Evolutionary conservation across 2,888 invertebrate species (phyloP), one percentile per base, ranked within the genome.

Genomic region (Meloe dianella): DNA sequence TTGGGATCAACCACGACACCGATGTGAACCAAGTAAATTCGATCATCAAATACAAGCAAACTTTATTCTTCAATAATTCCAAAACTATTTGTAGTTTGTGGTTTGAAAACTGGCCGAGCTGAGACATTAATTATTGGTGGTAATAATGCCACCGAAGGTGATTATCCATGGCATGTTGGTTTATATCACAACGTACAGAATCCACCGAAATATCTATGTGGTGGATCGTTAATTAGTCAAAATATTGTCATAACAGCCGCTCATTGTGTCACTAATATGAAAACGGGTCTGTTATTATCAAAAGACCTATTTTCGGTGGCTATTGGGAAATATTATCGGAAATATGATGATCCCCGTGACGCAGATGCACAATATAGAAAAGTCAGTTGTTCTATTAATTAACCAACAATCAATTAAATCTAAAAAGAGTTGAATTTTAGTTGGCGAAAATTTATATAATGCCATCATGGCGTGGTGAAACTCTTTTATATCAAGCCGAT

Each of bases 171-270:
- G 41, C 41, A 41, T 41, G 41, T 41, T n/a, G 41, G n/a, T 41
- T 38, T 82, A 58, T 82, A 78, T 65, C 60, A n/a, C 30, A 65
- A 7, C 27, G 17, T 0, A 65, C 61, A 2, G 61, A 62, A 20
- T 51, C 56, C 51, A 3, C 65, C 64, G 22, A 24, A 35, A 3
- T 73, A 75, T 27, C 71, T 75, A 32, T 82, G 82, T 68, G 82
- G 80, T 5, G 82, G 81, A 29, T 77, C 80, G 1, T 73, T 82
- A 20, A 68, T 82, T 20, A 76, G 70, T 8, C 73, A 74, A 35
- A 41, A 41, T 65, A 10, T 35, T n/a, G 20, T 41, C 51, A 24
- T 60, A 24, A 12, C 56, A 62, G 62, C 59, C 14, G 66, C 66
- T 0, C 54, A 32, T 47, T 66, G 66, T 38, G 66, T 66, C 1